Conservation (phyloP, 2,888 invertebrate species). For the Drosophila limbata region DNA sequence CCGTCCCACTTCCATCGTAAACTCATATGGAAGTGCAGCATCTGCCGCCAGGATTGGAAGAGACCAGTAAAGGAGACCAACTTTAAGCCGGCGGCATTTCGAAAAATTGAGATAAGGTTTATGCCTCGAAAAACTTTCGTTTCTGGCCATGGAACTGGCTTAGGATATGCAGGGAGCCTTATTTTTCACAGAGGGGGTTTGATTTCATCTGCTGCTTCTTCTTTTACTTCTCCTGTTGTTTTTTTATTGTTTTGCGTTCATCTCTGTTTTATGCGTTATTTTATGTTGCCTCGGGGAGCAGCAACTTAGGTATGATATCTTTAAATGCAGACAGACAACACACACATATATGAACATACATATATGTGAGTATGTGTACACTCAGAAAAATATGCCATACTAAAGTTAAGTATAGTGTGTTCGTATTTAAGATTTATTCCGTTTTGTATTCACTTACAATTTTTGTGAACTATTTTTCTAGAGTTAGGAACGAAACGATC, state of each 20-base stretch:
- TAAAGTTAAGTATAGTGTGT: no score
- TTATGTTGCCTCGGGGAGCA: conserved; percentile 67
- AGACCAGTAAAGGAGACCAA: conserved; percentile 11
- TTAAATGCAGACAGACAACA: conserved; percentile 73
- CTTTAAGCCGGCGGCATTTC: conserved; percentile 60
- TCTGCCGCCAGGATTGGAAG: conserved; percentile 1
- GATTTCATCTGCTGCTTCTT: conserved; percentile 39
- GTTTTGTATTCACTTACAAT: no score
- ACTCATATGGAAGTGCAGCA: conserved; percentile 10
- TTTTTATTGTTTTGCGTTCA: conserved; percentile 27
- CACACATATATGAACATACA: conserved; percentile 3
- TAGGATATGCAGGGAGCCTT: conserved; percentile 38
- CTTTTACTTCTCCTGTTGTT: conserved; percentile 10
- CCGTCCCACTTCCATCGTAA: not conserved
- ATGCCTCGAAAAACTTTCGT: conserved; percentile 84
- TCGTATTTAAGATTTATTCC: no score
- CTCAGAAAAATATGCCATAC: no score
- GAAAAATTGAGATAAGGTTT: conserved; percentile 84
- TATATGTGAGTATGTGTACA: not conserved
- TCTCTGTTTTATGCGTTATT: conserved; percentile 66
- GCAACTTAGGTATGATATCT: conserved; percentile 80
- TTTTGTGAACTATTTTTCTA: no score
- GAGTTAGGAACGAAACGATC: no score
- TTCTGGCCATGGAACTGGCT: conserved; percentile 41
- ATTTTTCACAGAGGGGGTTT: conserved; percentile 26